Percentiles rank a stretch among this genome's conserved stretches.
These are phyloP conservation scores for Scaptomyza polygonia DNA, from an alignment of 2,888 invertebrate genomes.

Conservation along the genomic window DNA sequence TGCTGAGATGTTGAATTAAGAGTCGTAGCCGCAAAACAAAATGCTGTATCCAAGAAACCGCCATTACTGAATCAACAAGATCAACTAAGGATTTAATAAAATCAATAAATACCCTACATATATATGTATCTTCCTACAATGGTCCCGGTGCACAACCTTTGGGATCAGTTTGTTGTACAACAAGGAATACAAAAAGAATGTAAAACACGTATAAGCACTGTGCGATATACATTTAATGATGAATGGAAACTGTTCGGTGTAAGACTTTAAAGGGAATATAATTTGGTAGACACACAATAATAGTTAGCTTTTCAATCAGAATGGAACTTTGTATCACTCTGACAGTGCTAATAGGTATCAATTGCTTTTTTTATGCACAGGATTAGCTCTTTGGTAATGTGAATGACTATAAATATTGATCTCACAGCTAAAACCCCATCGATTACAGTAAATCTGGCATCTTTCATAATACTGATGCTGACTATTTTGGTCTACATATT, in stretches of 20 bases:
- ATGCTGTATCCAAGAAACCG: too few species aligned
- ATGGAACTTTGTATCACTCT: conserved; percentile 17
- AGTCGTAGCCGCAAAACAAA: too few species aligned
- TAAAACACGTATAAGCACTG: neutral
- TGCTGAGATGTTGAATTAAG: too few species aligned
- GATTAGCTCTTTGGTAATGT: conserved; percentile 8
- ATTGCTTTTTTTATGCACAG: neutral
- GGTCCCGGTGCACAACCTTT: neutral
- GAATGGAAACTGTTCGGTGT: conserved; percentile 37
- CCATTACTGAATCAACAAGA: too few species aligned
- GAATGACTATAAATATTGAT: neutral
- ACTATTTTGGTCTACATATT: conserved; percentile 86
- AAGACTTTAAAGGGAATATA: neutral
- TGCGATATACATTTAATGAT: conserved; percentile 7
- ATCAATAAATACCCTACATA: too few species aligned
- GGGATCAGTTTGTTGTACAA: conserved; percentile 16
- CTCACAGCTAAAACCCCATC: neutral
- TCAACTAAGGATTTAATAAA: too few species aligned
- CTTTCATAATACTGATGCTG: neutral
- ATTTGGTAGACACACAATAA: neutral
- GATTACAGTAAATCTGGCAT: neutral
- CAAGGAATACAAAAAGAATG: conserved; percentile 1
- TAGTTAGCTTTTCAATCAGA: conserved; percentile 2
- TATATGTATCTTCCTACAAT: too few species aligned
- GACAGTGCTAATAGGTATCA: neutral